Percentiles rank a stretch among this genome's conserved stretches.
Evolutionary conservation across 2,113 vertebrate species (phyloP).

Genomic region (Alouatta palliata): DNA sequence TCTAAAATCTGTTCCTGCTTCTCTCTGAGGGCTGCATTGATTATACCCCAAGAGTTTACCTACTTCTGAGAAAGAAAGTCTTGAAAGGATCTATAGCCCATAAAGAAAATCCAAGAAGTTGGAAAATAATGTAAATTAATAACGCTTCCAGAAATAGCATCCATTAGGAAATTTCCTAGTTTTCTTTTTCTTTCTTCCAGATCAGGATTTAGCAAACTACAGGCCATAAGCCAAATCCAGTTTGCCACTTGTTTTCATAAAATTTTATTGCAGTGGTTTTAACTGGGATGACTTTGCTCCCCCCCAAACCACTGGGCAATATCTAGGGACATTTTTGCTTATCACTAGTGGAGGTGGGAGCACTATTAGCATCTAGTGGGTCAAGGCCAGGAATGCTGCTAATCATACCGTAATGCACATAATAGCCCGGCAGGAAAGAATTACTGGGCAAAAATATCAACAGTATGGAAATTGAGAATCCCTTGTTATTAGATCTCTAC

Average conservation of each 20-base stretch:
- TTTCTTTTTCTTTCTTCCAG: background rate
- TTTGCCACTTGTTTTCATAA: background rate
- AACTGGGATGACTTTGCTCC: background rate
- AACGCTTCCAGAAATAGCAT: background rate
- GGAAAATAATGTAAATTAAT: background rate
- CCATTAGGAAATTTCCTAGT: background rate
- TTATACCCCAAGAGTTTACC: background rate
- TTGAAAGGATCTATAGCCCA: background rate
- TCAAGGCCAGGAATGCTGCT: too few relatives aligned
- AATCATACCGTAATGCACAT: background rate
- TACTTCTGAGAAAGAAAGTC: background rate
- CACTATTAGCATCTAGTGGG: rapidly evolving
- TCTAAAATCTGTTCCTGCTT: background rate
- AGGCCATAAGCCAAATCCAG: background rate
- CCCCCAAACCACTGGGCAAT: background rate
- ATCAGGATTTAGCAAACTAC: background rate
- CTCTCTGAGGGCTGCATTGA: background rate
- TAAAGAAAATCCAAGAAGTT: background rate
- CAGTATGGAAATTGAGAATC: background rate
- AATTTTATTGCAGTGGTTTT: background rate
- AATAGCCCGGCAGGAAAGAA: background rate
- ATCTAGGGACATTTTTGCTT: background rate
- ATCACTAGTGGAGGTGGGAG: rapidly evolving
- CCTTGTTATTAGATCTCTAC: background rate
- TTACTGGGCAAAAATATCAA: too few relatives aligned